Evolutionary conservation across 2,113 vertebrate genomes (phyloP), one percentile per base, ranked within the genome.

Genomic region (Eurystomus gularis): DNA sequence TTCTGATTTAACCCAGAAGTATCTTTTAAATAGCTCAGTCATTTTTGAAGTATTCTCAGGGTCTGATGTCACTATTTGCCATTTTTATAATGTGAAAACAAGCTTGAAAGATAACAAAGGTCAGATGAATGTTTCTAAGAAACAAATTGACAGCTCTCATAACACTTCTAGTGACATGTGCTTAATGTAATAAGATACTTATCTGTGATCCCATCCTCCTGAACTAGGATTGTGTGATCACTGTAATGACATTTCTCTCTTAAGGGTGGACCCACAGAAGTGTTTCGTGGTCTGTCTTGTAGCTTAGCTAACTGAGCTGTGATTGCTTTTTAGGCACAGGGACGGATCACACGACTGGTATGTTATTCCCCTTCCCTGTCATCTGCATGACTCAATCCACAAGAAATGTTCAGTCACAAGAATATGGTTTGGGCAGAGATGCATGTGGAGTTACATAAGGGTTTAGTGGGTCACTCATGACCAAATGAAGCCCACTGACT

Each of bases 41-140:
- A 70, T 49, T 87, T 90, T 23, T 83, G 3, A 89, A 78, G 33
- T 79, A 46, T 70, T 86, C 37, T 57, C 48, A 60, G 40, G 23
- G 6, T 70, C 69, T 93, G 58, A 68, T 92, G 26, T 49, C 88
- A 42, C 21, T 82, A 48, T 82, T 90, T 88, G 9, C 81, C 52
- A 77, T 52, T 75, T 15, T 68, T 54, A 54, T 29, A 44, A 62
- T 64, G 24, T 86, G 68, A 90, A 93, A 92, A 82, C 11, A 88
- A 93, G 20, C 46, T 82, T 88, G 64, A 90, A 91, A 91, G 83
- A 42, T 78, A 88, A 78, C 15, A 75, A 93, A 95, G 54, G 54
- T 90, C 17, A 2, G 29, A 51, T 62, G 86, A 89, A 80, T 66
- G 7, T 73, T 94, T 93, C 83, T 35, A 77, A 82, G 62, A 92